These are phyloP conservation scores for Luidia sarsii DNA, from an alignment of 53 echinoderm and acorn worm species.

Conservation along the genomic window DNA sequence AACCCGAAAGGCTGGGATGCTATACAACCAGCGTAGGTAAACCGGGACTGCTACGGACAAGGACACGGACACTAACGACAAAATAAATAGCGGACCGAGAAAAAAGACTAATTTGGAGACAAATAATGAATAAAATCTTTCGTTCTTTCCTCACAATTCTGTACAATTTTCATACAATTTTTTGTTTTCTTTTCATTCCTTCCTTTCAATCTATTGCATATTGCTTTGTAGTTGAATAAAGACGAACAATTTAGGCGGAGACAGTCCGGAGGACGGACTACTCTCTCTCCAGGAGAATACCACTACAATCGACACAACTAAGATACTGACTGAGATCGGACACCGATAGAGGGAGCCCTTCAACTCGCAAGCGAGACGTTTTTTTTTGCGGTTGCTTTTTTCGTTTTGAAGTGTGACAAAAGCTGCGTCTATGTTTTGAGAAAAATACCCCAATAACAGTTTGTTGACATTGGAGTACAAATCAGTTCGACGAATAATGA, in stretches of 20 bases:
- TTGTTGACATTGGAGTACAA: too few relatives aligned
- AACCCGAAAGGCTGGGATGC: too few relatives aligned
- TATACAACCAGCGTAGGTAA: too few relatives aligned
- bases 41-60: too few relatives aligned
- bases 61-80: too few relatives aligned
- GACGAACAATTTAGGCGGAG: not conserved
- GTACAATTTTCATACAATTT: not conserved
- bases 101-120: not conserved
- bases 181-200: not conserved
- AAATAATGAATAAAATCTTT: not conserved
- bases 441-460: too few relatives aligned
- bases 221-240: not conserved
- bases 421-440: too few relatives aligned
- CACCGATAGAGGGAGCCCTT: slow-evolving; percentile 15
- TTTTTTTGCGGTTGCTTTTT: not conserved
- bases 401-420: slow-evolving; percentile 7
- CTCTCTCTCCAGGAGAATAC: not conserved
- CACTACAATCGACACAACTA: not conserved
- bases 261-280: not conserved
- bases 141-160: too few relatives aligned
- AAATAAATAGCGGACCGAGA: not conserved
- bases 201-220: slow-evolving; percentile 24
- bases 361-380: not conserved
- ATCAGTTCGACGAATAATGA: too few relatives aligned
- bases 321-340: not conserved